phyloP scores from a whole-genome alignment of 1,140 invertebrate genomes.

The Pachypeltis micranthus region DNA sequence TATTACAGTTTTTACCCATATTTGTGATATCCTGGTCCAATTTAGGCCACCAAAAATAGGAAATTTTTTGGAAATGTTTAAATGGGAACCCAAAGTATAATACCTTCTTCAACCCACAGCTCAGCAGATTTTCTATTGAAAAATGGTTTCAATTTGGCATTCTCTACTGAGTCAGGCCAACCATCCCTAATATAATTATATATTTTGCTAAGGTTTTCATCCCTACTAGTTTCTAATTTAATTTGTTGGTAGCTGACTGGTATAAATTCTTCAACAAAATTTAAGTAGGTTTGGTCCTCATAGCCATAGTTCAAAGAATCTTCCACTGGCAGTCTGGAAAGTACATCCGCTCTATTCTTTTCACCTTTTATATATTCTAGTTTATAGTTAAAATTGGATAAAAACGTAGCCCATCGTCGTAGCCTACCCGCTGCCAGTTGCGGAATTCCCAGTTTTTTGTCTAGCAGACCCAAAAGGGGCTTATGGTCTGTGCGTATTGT shows the following conservation, averaged over 20 bases:
- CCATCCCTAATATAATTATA: constrained; percentile 19
- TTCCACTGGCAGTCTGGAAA: constrained; percentile 28
- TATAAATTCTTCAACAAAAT: constrained; percentile 22
- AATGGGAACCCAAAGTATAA: not conserved
- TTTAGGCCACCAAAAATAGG: not conserved
- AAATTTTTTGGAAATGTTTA: constrained; percentile 1
- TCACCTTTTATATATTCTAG: constrained; percentile 28
- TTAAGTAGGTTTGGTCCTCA: constrained; percentile 22
- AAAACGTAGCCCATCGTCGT: constrained; percentile 30
- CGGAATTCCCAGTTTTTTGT: constrained; percentile 27
- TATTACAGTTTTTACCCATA: not conserved
- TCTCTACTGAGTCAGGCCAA: constrained; percentile 17
- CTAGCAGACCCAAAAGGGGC: constrained; percentile 33
- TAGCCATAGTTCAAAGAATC: not conserved
- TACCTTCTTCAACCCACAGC: no score
- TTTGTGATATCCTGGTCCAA: not conserved
- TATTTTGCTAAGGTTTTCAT: constrained; percentile 24
- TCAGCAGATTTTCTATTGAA: no score
- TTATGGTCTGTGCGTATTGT: constrained; percentile 36
- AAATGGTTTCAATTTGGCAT: no score
- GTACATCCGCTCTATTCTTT: constrained; percentile 2
- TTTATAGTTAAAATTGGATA: constrained; percentile 29
- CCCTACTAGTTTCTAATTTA: constrained; percentile 19
- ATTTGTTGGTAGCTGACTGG: constrained; percentile 21
- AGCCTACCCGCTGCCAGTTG: constrained; percentile 28